phyloP scores from a whole-genome alignment of 2,113 vertebrate genomes.

The Sphyrna mokarran region DNA sequence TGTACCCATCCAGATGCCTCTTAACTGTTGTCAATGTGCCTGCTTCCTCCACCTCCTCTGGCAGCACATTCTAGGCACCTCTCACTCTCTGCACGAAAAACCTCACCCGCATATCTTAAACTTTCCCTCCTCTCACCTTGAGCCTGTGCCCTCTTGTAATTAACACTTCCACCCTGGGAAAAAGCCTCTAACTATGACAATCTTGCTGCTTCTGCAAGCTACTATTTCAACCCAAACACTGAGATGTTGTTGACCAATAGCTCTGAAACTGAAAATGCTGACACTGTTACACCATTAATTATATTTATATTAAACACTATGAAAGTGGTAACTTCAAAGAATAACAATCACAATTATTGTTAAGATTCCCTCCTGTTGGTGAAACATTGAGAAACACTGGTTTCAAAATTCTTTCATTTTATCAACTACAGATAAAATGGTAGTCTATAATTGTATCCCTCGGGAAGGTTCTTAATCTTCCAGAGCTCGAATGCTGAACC shows the following conservation, averaged over 20 bases:
- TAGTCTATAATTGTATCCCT: not conserved
- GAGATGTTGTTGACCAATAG: too few species aligned
- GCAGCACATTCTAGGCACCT: too few species aligned
- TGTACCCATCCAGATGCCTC: too few species aligned
- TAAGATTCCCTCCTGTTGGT: not conserved
- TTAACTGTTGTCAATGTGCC: too few species aligned
- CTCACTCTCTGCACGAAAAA: too few species aligned
- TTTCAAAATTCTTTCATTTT: not conserved
- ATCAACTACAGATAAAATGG: not conserved
- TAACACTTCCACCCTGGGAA: too few species aligned
- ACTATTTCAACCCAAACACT: too few species aligned
- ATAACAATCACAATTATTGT: not conserved
- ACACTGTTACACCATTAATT: not conserved
- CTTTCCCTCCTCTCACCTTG: too few species aligned
- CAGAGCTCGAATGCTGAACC: not conserved
- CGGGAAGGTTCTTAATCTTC: not conserved
- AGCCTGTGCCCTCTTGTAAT: too few species aligned
- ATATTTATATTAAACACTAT: not conserved
- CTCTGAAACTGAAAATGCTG: not conserved
- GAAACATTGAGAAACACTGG: not conserved
- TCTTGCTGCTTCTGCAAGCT: not conserved
- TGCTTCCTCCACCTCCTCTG: too few species aligned
- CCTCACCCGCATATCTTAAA: too few species aligned
- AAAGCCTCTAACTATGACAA: not conserved
- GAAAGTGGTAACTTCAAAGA: not conserved